phyloP scores from a whole-genome alignment of 2,888 invertebrate genomes.

The Hypomecis atomaria region DNA sequence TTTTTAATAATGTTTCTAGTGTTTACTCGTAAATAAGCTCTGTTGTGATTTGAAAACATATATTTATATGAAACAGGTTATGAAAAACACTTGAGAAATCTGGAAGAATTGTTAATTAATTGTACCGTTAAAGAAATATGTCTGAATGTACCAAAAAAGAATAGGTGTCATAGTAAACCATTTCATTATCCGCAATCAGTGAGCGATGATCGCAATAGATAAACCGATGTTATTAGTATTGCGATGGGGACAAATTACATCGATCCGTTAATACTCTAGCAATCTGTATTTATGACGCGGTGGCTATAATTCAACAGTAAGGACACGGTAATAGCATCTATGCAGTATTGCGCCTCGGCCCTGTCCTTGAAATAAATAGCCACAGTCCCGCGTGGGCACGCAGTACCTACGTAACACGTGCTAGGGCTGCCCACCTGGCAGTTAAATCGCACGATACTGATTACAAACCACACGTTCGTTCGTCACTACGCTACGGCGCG shows the following conservation, averaged over 20 bases:
- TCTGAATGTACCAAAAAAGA: not conserved
- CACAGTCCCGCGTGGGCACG: no score
- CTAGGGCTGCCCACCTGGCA: no score
- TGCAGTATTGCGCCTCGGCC: no score
- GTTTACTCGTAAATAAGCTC: no score
- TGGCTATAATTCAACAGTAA: not conserved
- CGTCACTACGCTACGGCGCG: no score
- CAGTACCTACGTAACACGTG: no score
- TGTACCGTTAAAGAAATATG: not conserved
- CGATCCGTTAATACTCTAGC: slow-evolving; percentile 27
- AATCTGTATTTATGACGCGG: slow-evolving; percentile 14
- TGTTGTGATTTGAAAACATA: no score
- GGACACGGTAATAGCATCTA: not conserved
- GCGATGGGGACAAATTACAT: slow-evolving; percentile 41
- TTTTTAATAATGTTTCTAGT: no score
- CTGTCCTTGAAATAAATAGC: no score
- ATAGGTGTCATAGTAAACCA: slow-evolving; percentile 9
- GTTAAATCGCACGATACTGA: no score
- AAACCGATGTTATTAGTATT: slow-evolving; percentile 46
- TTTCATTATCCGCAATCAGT: slow-evolving; percentile 27
- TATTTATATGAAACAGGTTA: no score
- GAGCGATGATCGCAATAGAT: slow-evolving; percentile 41
- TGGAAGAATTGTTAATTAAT: not conserved
- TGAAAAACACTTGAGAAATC: not conserved
- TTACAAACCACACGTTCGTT: no score